These are phyloP conservation scores for Synodontis membranacea DNA, from an alignment of 2,113 vertebrate species.

Conservation along the genomic window DNA sequence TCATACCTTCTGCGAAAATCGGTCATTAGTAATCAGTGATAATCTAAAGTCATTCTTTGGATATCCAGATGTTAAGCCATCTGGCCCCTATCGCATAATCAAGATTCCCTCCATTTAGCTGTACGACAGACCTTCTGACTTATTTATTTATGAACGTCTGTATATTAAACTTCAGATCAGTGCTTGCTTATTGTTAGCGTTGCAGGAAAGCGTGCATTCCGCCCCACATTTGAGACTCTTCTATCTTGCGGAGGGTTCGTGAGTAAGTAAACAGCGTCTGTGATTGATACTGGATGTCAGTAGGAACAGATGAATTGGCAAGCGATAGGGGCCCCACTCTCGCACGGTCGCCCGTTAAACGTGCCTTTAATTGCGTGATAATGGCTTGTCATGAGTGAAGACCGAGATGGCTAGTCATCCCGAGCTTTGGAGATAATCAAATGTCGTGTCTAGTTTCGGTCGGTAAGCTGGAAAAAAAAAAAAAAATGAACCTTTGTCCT, in stretches of 20 bases:
- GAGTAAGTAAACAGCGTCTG: slow-evolving; percentile 44
- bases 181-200: not conserved
- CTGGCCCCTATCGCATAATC: not conserved
- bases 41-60: slow-evolving; percentile 9
- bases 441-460: slow-evolving; percentile 39
- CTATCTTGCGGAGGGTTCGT: slow-evolving; percentile 2
- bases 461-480: slow-evolving; percentile 27
- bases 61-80: slow-evolving; percentile 25
- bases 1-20: not conserved
- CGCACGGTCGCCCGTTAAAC: slow-evolving; percentile 55
- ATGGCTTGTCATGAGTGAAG: slow-evolving; percentile 57
- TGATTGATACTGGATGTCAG: slow-evolving; percentile 67
- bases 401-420: slow-evolving; percentile 45
- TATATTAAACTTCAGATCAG: slow-evolving; percentile 14
- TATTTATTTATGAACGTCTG: not conserved
- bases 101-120: not conserved
- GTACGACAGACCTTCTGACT: not conserved
- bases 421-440: slow-evolving; percentile 36
- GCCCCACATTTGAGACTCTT: not conserved
- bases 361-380: slow-evolving; percentile 65
- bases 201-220: slow-evolving; percentile 34
- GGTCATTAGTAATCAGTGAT: slow-evolving; percentile 15
- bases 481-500: slow-evolving; percentile 23
- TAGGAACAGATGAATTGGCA: slow-evolving; percentile 65
- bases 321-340: slow-evolving; percentile 52